Evolutionary conservation across 1,140 invertebrate genomes (phyloP).

Genomic region (Cotesia typhae): DNA sequence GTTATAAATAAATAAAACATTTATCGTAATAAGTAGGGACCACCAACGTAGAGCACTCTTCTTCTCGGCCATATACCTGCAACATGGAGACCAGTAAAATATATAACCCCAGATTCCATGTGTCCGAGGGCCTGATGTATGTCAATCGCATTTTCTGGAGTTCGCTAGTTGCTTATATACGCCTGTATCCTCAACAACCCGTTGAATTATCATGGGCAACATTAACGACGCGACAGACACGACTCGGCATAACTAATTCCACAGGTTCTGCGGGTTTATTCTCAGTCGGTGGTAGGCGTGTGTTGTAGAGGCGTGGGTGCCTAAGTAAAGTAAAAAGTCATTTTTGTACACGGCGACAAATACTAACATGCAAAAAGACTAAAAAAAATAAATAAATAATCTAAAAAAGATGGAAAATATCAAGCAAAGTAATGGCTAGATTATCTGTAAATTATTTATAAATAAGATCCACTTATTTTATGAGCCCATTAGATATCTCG

Average conservation of each 20-base stretch:
- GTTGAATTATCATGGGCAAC: conserved; percentile 41
- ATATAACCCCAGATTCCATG: conserved; percentile 1
- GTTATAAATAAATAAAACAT: conserved; percentile 1
- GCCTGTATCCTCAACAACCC: conserved; percentile 28
- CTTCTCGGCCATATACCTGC: not conserved
- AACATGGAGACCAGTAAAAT: not conserved
- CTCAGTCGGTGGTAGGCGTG: conserved; percentile 22
- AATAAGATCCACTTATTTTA: too few relatives aligned
- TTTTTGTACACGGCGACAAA: too few relatives aligned
- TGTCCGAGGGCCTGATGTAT: conserved; percentile 12
- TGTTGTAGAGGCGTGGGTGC: conserved; percentile 20
- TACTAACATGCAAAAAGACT: too few relatives aligned
- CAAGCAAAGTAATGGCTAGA: too few relatives aligned
- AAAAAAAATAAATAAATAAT: too few relatives aligned
- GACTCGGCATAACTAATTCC: conserved; percentile 36
- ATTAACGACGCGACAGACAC: conserved; percentile 39
- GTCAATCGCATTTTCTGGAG: conserved; percentile 28
- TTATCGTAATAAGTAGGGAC: conserved; percentile 2
- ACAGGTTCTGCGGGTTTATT: conserved; percentile 7
- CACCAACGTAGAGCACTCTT: conserved; percentile 3
- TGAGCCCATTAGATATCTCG: too few relatives aligned
- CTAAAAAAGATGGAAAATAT: too few relatives aligned
- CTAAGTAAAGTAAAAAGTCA: not conserved
- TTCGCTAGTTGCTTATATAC: conserved; percentile 10
- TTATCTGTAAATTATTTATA: too few relatives aligned